phyloP scores from a whole-genome alignment of 2,888 invertebrate species.

The Glomeris marginata region DNA sequence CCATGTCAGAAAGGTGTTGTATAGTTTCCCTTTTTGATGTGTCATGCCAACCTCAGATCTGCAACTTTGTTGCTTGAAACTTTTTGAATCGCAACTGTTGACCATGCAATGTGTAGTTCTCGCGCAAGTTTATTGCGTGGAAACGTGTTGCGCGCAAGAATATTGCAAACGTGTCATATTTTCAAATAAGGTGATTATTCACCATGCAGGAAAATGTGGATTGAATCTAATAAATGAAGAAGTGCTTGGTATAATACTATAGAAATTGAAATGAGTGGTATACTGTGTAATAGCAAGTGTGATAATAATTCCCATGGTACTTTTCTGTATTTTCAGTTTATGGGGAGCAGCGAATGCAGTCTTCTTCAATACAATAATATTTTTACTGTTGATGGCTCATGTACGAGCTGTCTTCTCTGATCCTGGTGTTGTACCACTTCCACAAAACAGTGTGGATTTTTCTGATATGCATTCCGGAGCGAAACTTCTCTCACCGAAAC shows the following conservation, averaged over 20 bases:
- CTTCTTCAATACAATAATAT: slow-evolving; percentile 59
- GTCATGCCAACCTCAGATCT: no score
- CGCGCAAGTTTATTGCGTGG: no score
- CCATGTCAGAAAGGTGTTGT: slow-evolving; percentile 59
- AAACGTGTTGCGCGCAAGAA: no score
- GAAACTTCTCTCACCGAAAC: slow-evolving; percentile 8
- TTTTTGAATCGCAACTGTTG: no score
- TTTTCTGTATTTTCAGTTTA: slow-evolving; percentile 36
- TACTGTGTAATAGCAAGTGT: background rate
- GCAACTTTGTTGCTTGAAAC: no score
- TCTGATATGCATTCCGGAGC: slow-evolving; percentile 55
- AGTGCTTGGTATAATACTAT: background rate
- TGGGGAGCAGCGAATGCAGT: slow-evolving; percentile 70
- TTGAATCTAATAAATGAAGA: background rate
- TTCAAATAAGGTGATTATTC: no score
- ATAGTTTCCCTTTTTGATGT: no score
- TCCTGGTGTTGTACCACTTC: slow-evolving; percentile 69
- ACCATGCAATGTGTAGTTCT: no score
- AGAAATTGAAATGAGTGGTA: background rate
- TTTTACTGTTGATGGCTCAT: slow-evolving; percentile 59
- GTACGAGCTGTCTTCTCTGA: slow-evolving; percentile 75
- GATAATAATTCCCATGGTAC: background rate
- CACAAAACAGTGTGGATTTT: slow-evolving; percentile 49
- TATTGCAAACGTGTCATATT: no score
- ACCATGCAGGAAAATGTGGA: background rate